A percentile compares a stretch with the other conserved stretches of the same genome.
Evolutionary conservation across 2,888 invertebrate species (phyloP).

Genomic region (Gryllus longicercus): DNA sequence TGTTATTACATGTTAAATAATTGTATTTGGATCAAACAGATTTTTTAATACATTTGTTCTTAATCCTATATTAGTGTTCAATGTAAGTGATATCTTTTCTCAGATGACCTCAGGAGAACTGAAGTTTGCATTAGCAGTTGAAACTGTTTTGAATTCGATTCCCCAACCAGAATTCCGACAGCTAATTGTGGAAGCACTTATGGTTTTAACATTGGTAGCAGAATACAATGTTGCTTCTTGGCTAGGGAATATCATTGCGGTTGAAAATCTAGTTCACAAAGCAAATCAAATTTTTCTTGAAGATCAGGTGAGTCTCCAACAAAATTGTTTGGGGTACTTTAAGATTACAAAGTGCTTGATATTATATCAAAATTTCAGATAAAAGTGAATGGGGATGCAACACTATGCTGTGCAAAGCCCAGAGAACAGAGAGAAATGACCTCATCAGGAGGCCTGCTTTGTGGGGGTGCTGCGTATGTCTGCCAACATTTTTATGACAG

Average conservation of each 20-base stretch:
- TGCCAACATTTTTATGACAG: slow-evolving; percentile 97
- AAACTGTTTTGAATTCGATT: slow-evolving; percentile 93
- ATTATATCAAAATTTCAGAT: slow-evolving; percentile 54
- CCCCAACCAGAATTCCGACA: slow-evolving; percentile 98
- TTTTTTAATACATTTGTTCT: no score
- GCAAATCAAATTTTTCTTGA: slow-evolving; percentile 93
- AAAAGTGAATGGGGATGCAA: slow-evolving; percentile 85
- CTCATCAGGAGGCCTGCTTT: slow-evolving; percentile 64
- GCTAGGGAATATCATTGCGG: slow-evolving; percentile 76
- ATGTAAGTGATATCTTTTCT: not conserved
- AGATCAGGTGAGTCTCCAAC: slow-evolving; percentile 72
- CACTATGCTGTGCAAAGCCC: slow-evolving; percentile 85
- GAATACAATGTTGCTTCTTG: slow-evolving; percentile 78
- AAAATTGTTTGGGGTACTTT: not conserved
- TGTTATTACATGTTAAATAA: no score
- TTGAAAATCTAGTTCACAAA: slow-evolving; percentile 88
- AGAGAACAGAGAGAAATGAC: slow-evolving; percentile 58
- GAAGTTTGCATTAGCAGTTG: slow-evolving; percentile 96
- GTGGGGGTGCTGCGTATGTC: slow-evolving; percentile 91
- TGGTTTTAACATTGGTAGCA: slow-evolving; percentile 88
- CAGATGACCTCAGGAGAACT: slow-evolving; percentile 96
- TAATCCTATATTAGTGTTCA: no score
- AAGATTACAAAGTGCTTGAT: not conserved
- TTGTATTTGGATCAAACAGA: no score
- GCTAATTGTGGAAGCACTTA: slow-evolving; percentile 92